Evolutionary conservation across 35 echinoderm and acorn worm genomes (phyloP).

Genomic region (Patiria miniata): DNA sequence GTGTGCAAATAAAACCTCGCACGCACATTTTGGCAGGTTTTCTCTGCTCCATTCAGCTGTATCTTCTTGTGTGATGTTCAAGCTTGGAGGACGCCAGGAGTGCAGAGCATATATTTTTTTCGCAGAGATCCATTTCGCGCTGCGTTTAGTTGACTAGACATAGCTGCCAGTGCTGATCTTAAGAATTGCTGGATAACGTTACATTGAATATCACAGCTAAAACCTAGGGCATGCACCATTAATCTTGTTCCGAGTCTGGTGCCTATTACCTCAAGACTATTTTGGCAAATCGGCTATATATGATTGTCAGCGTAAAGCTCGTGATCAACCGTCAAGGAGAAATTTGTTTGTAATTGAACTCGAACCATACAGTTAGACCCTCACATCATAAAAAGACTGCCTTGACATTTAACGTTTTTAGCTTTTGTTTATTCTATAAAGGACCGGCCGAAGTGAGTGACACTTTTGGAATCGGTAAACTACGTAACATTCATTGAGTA

Average conservation of each 20-base stretch:
- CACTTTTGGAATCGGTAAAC: no score
- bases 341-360: no score
- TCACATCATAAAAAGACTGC: no score
- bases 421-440: no score
- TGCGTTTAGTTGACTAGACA: neutral
- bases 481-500: no score
- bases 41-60: neutral
- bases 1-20: slow-evolving; percentile 13
- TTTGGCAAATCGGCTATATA: no score
- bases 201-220: neutral
- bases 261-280: no score
- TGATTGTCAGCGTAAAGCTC: no score
- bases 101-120: neutral
- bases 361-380: no score
- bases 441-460: no score
- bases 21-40: slow-evolving; percentile 10
- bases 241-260: neutral
- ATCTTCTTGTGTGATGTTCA: neutral
- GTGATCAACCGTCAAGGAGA: no score
- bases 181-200: neutral
- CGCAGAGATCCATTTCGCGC: neutral
- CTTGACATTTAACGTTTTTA: no score
- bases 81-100: neutral
- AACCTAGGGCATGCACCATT: slow-evolving; percentile 14
- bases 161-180: neutral